Base-by-base conservation (phyloP, 2,888 invertebrate species). In the Eulithis testata region DNA sequence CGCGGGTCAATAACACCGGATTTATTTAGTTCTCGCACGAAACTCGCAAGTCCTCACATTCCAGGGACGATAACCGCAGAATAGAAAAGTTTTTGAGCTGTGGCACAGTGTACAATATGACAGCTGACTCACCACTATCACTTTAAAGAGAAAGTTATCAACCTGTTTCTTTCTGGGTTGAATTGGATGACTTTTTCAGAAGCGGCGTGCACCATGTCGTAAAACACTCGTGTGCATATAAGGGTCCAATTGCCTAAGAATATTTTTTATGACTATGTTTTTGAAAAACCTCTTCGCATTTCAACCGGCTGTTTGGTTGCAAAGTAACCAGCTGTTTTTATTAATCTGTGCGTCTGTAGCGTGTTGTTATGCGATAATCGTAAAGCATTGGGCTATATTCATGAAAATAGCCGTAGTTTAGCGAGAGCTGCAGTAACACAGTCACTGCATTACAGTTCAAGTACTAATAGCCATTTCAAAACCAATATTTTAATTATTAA, bases 11-110 rank as follows among this genome's bases (percentile, higher is more conserved):
- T 65, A 68, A 61, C 61, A 65, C 63, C 52, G n/a, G 53, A 65
- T 67, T 65, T 65, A 70, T 70, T 63, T 61, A 65, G 59, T 55
- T 56, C 31, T 60, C 49, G 53, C 70, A 67, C 60, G 65, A 60
- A 61, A 59, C 51, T 54, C 47, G 40, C 54, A 51, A 59, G 11
- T 68, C 55, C 54, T 59, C 60, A 60, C 67, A 64, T 67, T 67
- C 63, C 60, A 47, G 53, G 47, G 54, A 67, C 63, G 67, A 67
- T 67, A 63, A 67, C 55, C 47, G 63, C 60, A n/a, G 40, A 55
- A 64, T 40, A 50, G 58, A 62, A 62, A 66, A 66, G 55, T 62
- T 66, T 62, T 14, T 54, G 45, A 58, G 57, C 31, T 31, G 40
- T 12, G 50, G 4, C 62, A 60, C 62, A 59, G 66, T 9, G 21